phyloP scores from a whole-genome alignment of 2,888 invertebrate genomes.

The Apotomis capreana region DNA sequence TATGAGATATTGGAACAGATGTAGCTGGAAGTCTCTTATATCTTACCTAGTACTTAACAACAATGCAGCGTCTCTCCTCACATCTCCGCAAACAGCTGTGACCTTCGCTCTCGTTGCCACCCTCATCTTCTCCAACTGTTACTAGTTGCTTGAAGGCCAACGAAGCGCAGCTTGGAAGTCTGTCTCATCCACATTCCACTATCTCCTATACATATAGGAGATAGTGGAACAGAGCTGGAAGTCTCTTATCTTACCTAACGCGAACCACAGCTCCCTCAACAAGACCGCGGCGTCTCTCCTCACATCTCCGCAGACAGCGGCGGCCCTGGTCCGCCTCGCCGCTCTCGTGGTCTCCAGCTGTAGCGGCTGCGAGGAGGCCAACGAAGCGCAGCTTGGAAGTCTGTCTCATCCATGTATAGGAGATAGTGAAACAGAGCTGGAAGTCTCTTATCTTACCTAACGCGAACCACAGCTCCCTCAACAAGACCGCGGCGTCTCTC shows the following conservation, averaged over 20 bases:
- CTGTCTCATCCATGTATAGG: too few relatives aligned
- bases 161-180: too few relatives aligned
- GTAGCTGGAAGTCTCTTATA: too few relatives aligned
- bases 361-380: too few relatives aligned
- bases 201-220: too few relatives aligned
- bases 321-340: background rate
- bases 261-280: background rate
- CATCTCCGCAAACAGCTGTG: background rate
- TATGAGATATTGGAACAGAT: too few relatives aligned
- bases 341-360: too few relatives aligned
- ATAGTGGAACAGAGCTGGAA: conserved; percentile 47
- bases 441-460: background rate
- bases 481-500: background rate
- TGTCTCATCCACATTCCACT: conserved; percentile 50
- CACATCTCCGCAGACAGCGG: background rate
- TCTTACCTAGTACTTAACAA: background rate
- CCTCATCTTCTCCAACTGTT: conserved; percentile 52
- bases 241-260: background rate
- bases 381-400: too few relatives aligned
- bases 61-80: background rate
- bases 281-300: background rate
- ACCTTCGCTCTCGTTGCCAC: background rate
- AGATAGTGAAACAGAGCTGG: too few relatives aligned
- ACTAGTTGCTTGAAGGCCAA: conserved; percentile 91
- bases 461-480: background rate